Base-by-base conservation (phyloP, 2,797 vertebrate species). In the Pyrocephalus nanus region DNA sequence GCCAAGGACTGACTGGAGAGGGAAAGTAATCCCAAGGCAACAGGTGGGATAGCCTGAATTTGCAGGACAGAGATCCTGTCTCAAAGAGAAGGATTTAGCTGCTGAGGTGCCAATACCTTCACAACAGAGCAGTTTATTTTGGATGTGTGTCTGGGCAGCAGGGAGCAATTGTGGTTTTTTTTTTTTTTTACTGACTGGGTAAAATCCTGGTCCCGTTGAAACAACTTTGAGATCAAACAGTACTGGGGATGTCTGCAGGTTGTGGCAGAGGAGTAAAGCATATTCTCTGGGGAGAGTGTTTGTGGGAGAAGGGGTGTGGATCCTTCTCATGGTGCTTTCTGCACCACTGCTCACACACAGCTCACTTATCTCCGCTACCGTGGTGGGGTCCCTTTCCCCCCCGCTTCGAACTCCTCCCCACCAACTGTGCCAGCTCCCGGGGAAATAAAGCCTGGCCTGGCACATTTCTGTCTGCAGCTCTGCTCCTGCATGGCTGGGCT, bases 401-500 rank as follows among this genome's bases (percentile, higher is more conserved):
- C 2, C 45, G 6, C 12, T 84, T 66, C 2, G 1, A 70, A n/a
- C 84, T 87, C 85, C 72, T 91, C 87, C 93, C 87, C 32, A 71
- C 87, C 84, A 90, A 57, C 90, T 79, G 86, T 87, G 78, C 60
- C 0, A 1, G 53, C 45, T 95, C 40, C 36, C 4, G 58, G 81
- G 90, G 88, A 95, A 87, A 87, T 54, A 71, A 75, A 93, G 78
- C 62, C 7, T 4, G 32, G 83, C 92, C 90, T 95, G 94, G 86
- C 83, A 93, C 48, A 8, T 95, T 93, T 73, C 77, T 95, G 77
- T 82, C 96, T 92, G 79, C 53, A 76, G 64, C 50, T 64, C 57
- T 75, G 22, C 81, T 82, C 60, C 54, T 94, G 93, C 88, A 57
- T 61, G 83, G 55, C 83, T 92, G 88, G 93, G 88, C 86, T 95